Conservation (phyloP, 2,797 vertebrate genomes). For the Poecilia picta region DNA sequence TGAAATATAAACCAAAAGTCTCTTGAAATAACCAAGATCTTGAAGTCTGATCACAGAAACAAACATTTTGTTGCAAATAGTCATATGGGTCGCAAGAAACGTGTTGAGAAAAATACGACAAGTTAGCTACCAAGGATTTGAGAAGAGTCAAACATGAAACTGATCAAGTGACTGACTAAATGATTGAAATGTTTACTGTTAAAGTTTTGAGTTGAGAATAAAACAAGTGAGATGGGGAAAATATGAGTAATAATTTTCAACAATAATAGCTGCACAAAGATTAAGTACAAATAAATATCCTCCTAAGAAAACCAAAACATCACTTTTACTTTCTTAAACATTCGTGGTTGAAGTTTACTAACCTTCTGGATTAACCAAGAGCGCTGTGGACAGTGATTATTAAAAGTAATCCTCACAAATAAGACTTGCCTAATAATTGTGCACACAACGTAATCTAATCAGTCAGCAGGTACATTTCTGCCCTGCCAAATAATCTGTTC, state of each 20-base stretch:
- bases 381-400: neutral
- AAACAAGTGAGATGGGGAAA: neutral
- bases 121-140: too few relatives aligned
- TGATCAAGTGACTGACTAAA: too few relatives aligned
- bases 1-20: neutral
- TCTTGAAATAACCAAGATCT: neutral
- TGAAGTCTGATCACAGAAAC: neutral
- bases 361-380: neutral
- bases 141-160: too few relatives aligned
- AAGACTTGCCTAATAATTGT: constrained; percentile 1
- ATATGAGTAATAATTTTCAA: neutral
- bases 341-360: neutral
- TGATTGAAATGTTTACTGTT: neutral
- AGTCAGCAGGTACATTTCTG: constrained; percentile 13
- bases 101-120: neutral
- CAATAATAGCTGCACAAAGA: neutral
- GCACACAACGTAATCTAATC: neutral
- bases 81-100: neutral
- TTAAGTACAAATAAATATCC: neutral
- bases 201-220: neutral
- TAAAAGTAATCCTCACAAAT: neutral
- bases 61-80: neutral
- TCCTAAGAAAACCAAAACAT: neutral
- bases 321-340: neutral
- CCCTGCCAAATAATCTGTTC: constrained; percentile 34